Evolutionary conservation across 2,797 vertebrate genomes (phyloP).

Genomic region (Halcyon badia): DNA sequence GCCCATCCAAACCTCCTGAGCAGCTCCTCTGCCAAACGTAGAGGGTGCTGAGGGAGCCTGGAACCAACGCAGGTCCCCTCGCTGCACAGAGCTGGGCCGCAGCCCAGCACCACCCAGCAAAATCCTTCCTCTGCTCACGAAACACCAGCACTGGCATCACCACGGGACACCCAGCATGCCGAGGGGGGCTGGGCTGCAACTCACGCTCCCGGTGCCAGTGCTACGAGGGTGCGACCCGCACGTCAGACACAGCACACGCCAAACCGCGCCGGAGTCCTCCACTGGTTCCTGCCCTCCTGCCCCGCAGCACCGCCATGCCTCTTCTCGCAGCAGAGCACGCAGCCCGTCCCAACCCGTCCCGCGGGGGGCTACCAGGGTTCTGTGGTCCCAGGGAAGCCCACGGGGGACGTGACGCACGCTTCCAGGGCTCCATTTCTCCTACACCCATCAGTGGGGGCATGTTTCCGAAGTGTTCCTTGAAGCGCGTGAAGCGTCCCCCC

Average conservation of each 20-base stretch:
- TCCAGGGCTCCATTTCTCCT: not conserved
- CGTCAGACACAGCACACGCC: no score
- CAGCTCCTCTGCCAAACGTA: not conserved
- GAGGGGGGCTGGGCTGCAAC: not conserved
- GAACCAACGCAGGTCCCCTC: not conserved
- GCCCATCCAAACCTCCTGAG: not conserved
- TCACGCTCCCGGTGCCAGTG: rapidly evolving
- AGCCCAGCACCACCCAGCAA: not conserved
- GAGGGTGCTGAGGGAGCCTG: not conserved
- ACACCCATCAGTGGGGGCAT: rapidly evolving
- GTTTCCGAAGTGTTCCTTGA: not conserved
- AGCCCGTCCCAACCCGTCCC: rapidly evolving
- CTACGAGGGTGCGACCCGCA: no score
- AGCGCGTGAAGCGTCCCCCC: rapidly evolving
- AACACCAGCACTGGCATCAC: rapidly evolving
- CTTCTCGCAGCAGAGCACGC: no score
- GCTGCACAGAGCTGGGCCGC: rapidly evolving
- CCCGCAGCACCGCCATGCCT: no score
- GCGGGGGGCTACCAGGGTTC: rapidly evolving
- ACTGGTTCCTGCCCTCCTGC: no score
- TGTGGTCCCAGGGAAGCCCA: not conserved
- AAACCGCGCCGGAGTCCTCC: no score
- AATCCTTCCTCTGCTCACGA: not conserved
- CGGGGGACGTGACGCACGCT: rapidly evolving
- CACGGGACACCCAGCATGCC: rapidly evolving